Evolutionary conservation across 1,140 invertebrate species (phyloP).

Genomic region (Solenopsis invicta): DNA sequence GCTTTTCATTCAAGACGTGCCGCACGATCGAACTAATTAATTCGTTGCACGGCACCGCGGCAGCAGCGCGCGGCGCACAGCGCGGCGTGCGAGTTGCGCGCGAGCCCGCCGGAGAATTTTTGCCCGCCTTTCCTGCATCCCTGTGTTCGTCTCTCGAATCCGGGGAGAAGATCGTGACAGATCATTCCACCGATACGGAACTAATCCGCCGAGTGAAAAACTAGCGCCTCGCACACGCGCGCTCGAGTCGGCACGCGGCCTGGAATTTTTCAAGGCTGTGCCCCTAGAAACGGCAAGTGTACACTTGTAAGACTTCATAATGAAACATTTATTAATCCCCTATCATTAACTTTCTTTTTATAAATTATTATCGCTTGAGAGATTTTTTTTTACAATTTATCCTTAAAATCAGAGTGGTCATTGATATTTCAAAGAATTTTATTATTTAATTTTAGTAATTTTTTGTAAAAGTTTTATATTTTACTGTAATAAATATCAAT

Average conservation of each 20-base stretch:
- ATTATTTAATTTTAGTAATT: too few species aligned
- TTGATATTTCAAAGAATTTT: too few species aligned
- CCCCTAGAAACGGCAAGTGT: neutral
- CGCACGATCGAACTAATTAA: conserved; percentile 75
- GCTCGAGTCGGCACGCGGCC: conserved; percentile 12
- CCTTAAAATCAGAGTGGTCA: too few species aligned
- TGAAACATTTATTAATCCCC: neutral
- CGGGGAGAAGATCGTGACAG: conserved; percentile 68
- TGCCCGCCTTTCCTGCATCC: conserved; percentile 35
- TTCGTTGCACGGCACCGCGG: conserved; percentile 71
- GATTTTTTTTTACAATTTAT: too few species aligned
- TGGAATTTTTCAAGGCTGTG: conserved; percentile 46
- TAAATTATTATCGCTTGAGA: neutral
- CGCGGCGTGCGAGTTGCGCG: conserved; percentile 22
- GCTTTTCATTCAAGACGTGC: conserved; percentile 75
- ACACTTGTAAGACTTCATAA: neutral
- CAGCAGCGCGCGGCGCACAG: too few species aligned
- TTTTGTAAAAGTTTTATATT: neutral
- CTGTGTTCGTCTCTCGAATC: conserved; percentile 17
- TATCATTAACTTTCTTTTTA: neutral
- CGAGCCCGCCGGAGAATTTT: conserved; percentile 65
- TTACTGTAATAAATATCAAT: neutral
- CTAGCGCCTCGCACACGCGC: conserved; percentile 36
- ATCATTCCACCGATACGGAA: conserved; percentile 68
- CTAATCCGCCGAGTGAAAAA: conserved; percentile 72